phyloP scores from a whole-genome alignment of 1,140 invertebrate genomes.

The Hyles euphorbiae region DNA sequence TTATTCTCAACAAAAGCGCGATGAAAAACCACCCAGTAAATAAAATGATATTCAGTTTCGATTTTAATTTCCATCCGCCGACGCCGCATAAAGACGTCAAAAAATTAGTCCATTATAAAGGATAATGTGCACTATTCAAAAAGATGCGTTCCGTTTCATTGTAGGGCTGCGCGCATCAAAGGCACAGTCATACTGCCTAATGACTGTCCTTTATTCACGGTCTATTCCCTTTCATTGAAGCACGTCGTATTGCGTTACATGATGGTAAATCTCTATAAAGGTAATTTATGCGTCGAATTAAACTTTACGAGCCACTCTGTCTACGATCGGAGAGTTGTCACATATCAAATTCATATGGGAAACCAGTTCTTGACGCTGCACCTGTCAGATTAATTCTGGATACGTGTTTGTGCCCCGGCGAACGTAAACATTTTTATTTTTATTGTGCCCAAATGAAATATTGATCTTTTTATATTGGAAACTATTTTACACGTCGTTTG shows the following conservation, averaged over 20 bases:
- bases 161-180: constrained; percentile 21
- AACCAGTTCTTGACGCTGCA: constrained; percentile 46
- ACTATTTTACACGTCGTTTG: constrained; percentile 12
- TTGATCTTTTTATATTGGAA: background rate
- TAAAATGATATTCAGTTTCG: too few species aligned
- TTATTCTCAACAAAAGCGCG: too few species aligned
- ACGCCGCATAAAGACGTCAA: too few species aligned
- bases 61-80: too few species aligned
- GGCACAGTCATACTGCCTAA: constrained; percentile 32
- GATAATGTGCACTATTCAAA: constrained; percentile 8
- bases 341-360: constrained; percentile 48
- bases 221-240: constrained; percentile 33
- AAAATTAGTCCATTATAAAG: background rate
- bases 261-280: constrained; percentile 43
- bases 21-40: too few species aligned
- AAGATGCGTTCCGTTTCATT: constrained; percentile 29
- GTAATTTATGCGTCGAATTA: constrained; percentile 58
- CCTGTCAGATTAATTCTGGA: constrained; percentile 51
- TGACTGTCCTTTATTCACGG: constrained; percentile 42
- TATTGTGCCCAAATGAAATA: constrained; percentile 1
- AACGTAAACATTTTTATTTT: constrained; percentile 5
- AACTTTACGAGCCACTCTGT: constrained; percentile 52
- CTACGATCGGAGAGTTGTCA: constrained; percentile 44
- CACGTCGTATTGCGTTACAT: constrained; percentile 38
- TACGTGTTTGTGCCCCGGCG: constrained; percentile 23